A percentile compares a stretch with the other conserved stretches of the same genome.
phyloP scores from a whole-genome alignment of 2,113 vertebrate species.

The Aleadryas rufinucha region DNA sequence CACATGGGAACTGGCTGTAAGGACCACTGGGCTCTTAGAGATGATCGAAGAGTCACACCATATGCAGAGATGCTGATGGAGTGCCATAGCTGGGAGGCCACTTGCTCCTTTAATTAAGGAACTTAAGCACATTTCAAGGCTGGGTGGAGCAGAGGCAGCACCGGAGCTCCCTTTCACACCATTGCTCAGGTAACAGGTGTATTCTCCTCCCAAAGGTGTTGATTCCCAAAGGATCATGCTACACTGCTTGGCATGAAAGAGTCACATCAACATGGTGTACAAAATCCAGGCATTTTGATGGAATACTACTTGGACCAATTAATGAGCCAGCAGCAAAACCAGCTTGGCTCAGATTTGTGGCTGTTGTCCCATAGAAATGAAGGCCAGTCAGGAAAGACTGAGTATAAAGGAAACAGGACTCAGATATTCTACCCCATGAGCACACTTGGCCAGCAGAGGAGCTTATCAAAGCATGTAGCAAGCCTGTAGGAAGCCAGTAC shows the following conservation, averaged over 20 bases:
- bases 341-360: background rate
- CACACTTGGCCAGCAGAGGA: background rate
- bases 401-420: background rate
- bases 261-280: background rate
- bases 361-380: background rate
- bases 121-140: background rate
- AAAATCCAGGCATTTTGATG: background rate
- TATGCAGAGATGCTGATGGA: background rate
- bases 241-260: background rate
- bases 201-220: background rate
- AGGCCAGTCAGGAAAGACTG: background rate
- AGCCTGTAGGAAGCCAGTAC: background rate
- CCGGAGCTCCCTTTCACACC: background rate
- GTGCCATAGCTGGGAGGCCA: background rate
- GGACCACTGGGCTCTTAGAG: background rate
- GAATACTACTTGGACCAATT: background rate
- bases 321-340: background rate
- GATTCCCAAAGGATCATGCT: background rate
- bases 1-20: background rate
- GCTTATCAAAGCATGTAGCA: background rate
- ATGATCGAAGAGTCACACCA: accelerated
- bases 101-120: background rate
- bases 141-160: background rate
- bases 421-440: background rate
- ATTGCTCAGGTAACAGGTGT: background rate